Percentiles rank a stretch among this genome's conserved stretches.
Evolutionary conservation across 2,888 invertebrate species (phyloP).

Genomic region (Platynereis dumerilii): DNA sequence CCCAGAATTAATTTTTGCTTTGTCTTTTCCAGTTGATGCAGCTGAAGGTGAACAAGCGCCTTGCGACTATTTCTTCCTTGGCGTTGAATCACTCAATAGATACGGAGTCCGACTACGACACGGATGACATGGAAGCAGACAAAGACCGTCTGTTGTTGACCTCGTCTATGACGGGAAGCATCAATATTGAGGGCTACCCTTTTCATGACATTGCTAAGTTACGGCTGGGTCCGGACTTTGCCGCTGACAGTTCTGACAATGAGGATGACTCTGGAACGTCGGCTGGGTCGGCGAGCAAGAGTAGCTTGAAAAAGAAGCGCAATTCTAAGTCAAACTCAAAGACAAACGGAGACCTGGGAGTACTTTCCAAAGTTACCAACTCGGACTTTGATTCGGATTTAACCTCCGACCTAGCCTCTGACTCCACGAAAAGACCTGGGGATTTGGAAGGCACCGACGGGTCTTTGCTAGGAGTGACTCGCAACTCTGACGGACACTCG

Average conservation of each 20-base stretch:
- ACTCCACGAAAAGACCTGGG: too few species aligned
- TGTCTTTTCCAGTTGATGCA: slow-evolving; percentile 58
- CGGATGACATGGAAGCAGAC: slow-evolving; percentile 33
- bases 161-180: slow-evolving; percentile 15
- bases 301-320: slow-evolving; percentile 14
- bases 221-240: neutral
- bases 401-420: too few species aligned
- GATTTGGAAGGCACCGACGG: too few species aligned
- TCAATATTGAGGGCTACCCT: slow-evolving; percentile 1
- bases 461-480: too few species aligned
- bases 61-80: slow-evolving; percentile 28
- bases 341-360: neutral
- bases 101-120: slow-evolving; percentile 34
- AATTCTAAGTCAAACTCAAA: neutral
- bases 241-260: neutral
- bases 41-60: slow-evolving; percentile 47
- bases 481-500: too few species aligned
- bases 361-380: too few species aligned
- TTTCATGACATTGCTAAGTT: slow-evolving; percentile 4
- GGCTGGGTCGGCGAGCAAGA: neutral
- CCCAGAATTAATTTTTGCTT: too few species aligned
- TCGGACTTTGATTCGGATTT: too few species aligned
- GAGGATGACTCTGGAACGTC: slow-evolving; percentile 10
- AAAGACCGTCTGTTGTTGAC: slow-evolving; percentile 9
- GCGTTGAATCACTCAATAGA: slow-evolving; percentile 29